Percentiles rank a stretch among this genome's conserved stretches.
Evolutionary conservation across 2,797 vertebrate genomes (phyloP).

Genomic region (Delichon dasypus): DNA sequence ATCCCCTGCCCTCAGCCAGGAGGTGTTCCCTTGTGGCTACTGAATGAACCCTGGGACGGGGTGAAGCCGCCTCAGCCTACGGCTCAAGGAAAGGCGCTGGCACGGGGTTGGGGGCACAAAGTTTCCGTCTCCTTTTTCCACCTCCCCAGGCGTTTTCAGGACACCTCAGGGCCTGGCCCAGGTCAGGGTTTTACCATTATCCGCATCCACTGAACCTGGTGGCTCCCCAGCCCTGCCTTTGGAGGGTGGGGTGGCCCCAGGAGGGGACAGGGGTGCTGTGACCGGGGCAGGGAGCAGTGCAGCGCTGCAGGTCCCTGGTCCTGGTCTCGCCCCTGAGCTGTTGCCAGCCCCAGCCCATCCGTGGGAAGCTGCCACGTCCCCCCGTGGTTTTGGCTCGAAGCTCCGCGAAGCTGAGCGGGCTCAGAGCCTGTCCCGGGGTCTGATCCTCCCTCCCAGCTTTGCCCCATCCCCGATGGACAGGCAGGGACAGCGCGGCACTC

Average conservation of each 20-base stretch:
- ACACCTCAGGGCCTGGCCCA: background rate
- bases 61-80: background rate
- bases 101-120: background rate
- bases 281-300: background rate
- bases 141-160: background rate
- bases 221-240: background rate
- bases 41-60: background rate
- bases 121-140: background rate
- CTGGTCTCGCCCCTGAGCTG: background rate
- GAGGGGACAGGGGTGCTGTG: fast-evolving
- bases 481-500: background rate
- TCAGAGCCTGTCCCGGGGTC: background rate
- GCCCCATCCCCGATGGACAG: background rate
- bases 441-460: background rate
- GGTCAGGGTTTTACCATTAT: background rate
- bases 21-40: fast-evolving
- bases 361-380: background rate
- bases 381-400: fast-evolving
- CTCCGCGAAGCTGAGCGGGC: background rate
- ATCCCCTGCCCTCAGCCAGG: fast-evolving
- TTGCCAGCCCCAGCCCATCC: background rate
- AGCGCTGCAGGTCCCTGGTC: fast-evolving
- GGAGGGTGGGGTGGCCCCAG: background rate
- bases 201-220: background rate
- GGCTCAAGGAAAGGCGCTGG: background rate